Evolutionary conservation across 2,797 vertebrate genomes (phyloP).

Genomic region (Remorina albescens): DNA sequence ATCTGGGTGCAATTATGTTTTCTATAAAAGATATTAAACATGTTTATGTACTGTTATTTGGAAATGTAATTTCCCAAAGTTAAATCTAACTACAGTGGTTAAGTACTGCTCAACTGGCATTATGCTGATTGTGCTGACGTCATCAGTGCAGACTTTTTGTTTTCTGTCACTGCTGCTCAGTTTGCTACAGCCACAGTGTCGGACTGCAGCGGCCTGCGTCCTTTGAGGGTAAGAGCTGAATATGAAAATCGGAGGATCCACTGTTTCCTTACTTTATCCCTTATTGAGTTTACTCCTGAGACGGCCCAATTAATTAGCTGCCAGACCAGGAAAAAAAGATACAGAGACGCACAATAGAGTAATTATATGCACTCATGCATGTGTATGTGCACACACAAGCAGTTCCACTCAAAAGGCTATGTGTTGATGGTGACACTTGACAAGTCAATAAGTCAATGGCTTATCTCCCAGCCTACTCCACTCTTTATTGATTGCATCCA

Average conservation of each 20-base stretch:
- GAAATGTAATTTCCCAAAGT: not conserved
- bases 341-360: slow-evolving; percentile 64
- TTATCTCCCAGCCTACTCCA: slow-evolving; percentile 69
- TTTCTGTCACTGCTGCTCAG: no score
- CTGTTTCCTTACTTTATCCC: slow-evolving; percentile 63
- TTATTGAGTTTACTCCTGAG: slow-evolving; percentile 70
- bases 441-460: slow-evolving; percentile 82
- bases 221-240: slow-evolving; percentile 45
- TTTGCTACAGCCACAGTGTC: no score
- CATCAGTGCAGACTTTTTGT: not conserved
- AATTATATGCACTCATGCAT: slow-evolving; percentile 63
- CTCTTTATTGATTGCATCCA: slow-evolving; percentile 77
- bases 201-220: slow-evolving; percentile 24
- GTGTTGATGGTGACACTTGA: slow-evolving; percentile 81
- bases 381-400: slow-evolving; percentile 14
- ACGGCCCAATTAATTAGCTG: slow-evolving; percentile 80
- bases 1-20: not conserved
- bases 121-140: slow-evolving; percentile 18
- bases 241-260: slow-evolving; percentile 67
- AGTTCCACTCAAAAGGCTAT: slow-evolving; percentile 60
- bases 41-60: not conserved
- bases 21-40: no score
- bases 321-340: slow-evolving; percentile 70
- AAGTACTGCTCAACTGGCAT: slow-evolving; percentile 2
- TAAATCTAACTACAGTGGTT: not conserved